phyloP scores from a whole-genome alignment of 2,113 vertebrate species.

The Carollia perspicillata region DNA sequence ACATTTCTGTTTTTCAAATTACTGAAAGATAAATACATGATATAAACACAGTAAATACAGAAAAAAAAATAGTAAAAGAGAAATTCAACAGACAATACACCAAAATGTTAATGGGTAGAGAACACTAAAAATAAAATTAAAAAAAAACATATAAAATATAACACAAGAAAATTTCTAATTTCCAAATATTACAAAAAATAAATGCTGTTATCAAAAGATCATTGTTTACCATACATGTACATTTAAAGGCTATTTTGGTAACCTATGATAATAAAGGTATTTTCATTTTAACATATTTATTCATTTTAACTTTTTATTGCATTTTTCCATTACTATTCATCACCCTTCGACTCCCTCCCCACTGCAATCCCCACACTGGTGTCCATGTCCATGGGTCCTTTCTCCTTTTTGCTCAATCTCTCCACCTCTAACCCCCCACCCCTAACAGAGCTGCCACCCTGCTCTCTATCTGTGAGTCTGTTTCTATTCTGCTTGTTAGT shows the following conservation, averaged over 20 bases:
- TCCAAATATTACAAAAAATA: neutral
- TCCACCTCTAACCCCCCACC: too few species aligned
- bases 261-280: too few species aligned
- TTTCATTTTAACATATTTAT: too few species aligned
- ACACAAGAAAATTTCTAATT: neutral
- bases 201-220: neutral
- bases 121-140: neutral
- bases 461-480: too few species aligned
- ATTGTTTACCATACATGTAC: neutral
- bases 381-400: too few species aligned
- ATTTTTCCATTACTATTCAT: too few species aligned
- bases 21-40: neutral
- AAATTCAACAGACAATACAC: neutral
- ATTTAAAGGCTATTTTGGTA: neutral
- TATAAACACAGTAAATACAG: neutral
- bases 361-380: too few species aligned
- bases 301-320: too few species aligned
- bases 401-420: too few species aligned
- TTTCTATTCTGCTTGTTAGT: too few species aligned
- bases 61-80: neutral
- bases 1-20: neutral
- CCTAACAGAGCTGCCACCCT: too few species aligned
- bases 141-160: neutral
- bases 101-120: neutral
- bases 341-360: too few species aligned